These are phyloP conservation scores for Aporophyla nigra DNA, from an alignment of 2,888 invertebrate species.

Conservation along the genomic window DNA sequence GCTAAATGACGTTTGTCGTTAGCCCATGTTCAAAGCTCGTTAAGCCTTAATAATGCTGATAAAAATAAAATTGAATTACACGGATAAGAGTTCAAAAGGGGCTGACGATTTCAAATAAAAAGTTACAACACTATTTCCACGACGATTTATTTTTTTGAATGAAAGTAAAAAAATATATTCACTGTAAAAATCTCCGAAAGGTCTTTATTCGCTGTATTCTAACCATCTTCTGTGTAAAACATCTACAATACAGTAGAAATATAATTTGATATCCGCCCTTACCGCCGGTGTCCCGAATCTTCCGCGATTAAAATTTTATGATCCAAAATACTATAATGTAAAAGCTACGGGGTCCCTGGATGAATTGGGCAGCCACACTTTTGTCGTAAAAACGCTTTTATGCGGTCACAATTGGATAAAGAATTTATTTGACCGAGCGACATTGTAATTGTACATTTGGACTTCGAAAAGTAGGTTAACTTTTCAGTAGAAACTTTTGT, in stretches of 20 bases:
- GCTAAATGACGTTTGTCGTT: conserved; percentile 61
- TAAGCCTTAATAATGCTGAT: conserved; percentile 55
- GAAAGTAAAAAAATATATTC: neutral
- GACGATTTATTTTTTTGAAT: conserved; percentile 6
- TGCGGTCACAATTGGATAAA: conserved; percentile 62
- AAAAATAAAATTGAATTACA: conserved; percentile 59
- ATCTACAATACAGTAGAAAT: conserved; percentile 47
- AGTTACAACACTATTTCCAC: conserved; percentile 34
- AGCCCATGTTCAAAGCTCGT: conserved; percentile 53
- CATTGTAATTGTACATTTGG: conserved; percentile 40
- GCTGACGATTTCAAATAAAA: conserved; percentile 54
- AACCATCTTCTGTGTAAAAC: conserved; percentile 40
- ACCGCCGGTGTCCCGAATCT: conserved; percentile 53
- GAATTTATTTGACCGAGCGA: conserved; percentile 57
- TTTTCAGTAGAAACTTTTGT: conserved; percentile 5
- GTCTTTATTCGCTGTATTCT: conserved; percentile 33
- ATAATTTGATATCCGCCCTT: conserved; percentile 64
- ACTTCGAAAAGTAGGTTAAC: conserved; percentile 27
- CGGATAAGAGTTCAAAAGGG: conserved; percentile 37
- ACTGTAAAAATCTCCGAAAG: conserved; percentile 18
- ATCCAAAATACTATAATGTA: conserved; percentile 67
- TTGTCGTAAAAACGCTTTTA: conserved; percentile 71
- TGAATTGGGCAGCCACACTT: conserved; percentile 66
- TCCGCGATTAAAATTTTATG: conserved; percentile 68
- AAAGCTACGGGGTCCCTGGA: conserved; percentile 59